These are phyloP conservation scores for Typhlomys cinereus DNA, from an alignment of 2,113 vertebrate species.

Conservation along the genomic window DNA sequence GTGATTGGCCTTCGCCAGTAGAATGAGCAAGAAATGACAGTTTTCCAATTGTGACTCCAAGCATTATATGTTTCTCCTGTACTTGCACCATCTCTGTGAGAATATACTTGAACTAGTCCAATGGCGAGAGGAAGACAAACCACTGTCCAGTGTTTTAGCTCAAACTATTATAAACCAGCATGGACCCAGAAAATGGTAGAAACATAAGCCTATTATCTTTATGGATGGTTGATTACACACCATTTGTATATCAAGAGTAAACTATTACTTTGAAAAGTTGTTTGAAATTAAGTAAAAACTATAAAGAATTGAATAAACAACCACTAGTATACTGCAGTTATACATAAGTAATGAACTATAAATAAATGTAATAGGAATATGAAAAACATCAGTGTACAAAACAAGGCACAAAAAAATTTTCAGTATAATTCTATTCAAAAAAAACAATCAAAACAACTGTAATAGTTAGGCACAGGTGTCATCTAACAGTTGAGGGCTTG, in stretches of 20 bases:
- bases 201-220: background rate
- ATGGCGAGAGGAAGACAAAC: background rate
- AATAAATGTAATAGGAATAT: background rate
- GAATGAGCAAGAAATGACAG: background rate
- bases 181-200: background rate
- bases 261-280: background rate
- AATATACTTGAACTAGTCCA: background rate
- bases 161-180: background rate
- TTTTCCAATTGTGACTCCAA: background rate
- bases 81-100: background rate
- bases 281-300: background rate
- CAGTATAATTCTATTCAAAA: background rate
- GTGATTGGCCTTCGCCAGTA: background rate
- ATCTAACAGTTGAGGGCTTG: no score
- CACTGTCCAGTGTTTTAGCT: background rate
- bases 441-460: conserved; percentile 1
- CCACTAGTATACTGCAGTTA: background rate
- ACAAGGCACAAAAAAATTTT: background rate
- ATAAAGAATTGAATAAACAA: background rate
- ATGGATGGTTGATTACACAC: background rate
- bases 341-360: background rate
- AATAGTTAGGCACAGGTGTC: no score
- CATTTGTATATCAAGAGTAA: background rate
- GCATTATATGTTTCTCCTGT: background rate
- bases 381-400: background rate